These are phyloP conservation scores for Nesidiocoris tenuis DNA, from an alignment of 2,888 invertebrate species.

Conservation along the genomic window DNA sequence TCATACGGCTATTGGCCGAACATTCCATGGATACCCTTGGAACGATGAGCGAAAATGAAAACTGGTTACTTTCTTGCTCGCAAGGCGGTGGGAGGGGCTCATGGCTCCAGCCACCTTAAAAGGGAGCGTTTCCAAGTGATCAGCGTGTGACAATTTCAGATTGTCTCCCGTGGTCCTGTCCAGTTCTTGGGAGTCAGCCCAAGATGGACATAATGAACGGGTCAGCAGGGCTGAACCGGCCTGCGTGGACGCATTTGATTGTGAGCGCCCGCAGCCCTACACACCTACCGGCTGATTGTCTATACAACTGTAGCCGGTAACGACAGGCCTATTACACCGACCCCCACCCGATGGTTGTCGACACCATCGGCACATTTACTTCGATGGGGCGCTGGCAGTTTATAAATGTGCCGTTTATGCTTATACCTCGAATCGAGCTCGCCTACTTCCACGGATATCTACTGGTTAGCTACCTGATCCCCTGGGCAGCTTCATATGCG, in stretches of 20 bases:
- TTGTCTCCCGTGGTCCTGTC: conserved; percentile 11
- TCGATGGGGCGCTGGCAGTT: not conserved
- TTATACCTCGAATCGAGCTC: not conserved
- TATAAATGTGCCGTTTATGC: not conserved
- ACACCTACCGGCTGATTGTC: not conserved
- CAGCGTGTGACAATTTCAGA: conserved; percentile 40
- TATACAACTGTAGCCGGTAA: not conserved
- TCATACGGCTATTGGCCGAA: too few species aligned
- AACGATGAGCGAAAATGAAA: not conserved
- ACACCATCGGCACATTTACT: not conserved
- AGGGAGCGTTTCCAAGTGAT: conserved; percentile 31
- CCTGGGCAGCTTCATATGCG: too few species aligned
- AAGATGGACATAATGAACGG: conserved; percentile 39
- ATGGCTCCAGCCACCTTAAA: conserved; percentile 20
- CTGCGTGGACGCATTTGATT: not conserved
- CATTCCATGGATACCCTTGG: too few species aligned
- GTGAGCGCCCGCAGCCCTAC: not conserved
- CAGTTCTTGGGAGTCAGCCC: conserved; percentile 1
- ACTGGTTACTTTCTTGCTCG: not conserved
- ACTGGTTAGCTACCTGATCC: too few species aligned
- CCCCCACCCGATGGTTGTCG: not conserved
- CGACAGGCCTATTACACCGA: not conserved
- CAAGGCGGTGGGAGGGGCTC: conserved; percentile 7
- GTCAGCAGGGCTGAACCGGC: not conserved
- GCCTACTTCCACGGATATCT: not conserved